phyloP scores from a whole-genome alignment of 2,797 vertebrate species.

The Acanthurus lineatus region DNA sequence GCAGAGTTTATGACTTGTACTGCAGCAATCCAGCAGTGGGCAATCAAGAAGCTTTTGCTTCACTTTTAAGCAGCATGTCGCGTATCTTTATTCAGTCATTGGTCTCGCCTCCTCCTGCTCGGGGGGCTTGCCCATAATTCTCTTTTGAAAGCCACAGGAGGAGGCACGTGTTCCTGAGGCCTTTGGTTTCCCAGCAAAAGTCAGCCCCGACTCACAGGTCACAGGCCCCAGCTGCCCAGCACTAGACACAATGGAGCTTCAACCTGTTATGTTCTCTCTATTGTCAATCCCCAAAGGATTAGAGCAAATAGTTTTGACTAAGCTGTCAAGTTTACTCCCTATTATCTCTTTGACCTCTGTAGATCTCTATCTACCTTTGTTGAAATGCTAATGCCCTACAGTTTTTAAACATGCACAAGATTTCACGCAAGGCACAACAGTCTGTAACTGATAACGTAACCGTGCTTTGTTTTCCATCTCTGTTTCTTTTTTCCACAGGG shows the following conservation, averaged over 20 bases:
- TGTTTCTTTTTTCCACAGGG: slow-evolving; percentile 83
- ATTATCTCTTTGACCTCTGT: neutral
- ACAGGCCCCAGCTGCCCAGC: no score
- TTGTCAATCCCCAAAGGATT: no score
- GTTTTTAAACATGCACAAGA: neutral
- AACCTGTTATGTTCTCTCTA: neutral
- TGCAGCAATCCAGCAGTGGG: no score
- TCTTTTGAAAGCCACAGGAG: neutral
- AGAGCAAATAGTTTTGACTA: neutral
- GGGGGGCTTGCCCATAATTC: neutral
- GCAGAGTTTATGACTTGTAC: no score
- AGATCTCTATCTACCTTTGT: neutral
- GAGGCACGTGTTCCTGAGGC: neutral
- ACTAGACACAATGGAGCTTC: no score
- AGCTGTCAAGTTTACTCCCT: no score
- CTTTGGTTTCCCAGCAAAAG: no score
- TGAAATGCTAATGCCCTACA: no score
- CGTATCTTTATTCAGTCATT: no score
- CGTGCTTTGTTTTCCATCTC: neutral
- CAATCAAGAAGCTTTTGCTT: no score
- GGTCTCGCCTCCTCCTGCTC: neutral
- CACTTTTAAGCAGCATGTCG: no score
- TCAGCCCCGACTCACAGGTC: no score
- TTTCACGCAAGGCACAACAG: neutral
- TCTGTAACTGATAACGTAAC: neutral